A percentile compares a stretch with the other conserved stretches of the same genome.
Conservation (phyloP, 2,888 invertebrate genomes). For the Scrobipalpa atriplicella region DNA sequence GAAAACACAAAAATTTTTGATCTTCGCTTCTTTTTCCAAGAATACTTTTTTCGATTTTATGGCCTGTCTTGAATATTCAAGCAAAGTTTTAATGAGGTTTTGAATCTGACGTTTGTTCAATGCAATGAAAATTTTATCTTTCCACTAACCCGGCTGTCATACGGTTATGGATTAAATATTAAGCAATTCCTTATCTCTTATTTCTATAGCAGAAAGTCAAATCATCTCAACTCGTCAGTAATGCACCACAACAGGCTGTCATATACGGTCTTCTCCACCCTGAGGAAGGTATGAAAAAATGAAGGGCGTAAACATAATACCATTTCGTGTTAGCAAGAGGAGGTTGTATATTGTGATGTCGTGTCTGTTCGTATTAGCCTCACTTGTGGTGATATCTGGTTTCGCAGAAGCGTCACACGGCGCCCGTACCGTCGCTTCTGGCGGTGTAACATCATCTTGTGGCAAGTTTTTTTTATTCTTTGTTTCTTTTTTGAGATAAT, state of each 20-base stretch:
- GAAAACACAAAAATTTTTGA: too few species aligned
- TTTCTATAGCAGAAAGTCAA: not conserved
- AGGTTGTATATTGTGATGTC: slow-evolving; percentile 76
- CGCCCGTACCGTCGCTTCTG: slow-evolving; percentile 22
- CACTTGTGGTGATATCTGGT: slow-evolving; percentile 61
- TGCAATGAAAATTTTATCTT: too few species aligned
- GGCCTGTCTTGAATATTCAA: too few species aligned
- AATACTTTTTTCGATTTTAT: too few species aligned
- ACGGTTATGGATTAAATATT: too few species aligned
- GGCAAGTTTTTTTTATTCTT: not conserved
- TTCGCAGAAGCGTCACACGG: slow-evolving; percentile 72
- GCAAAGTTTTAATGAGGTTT: too few species aligned
- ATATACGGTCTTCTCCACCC: slow-evolving; percentile 46
- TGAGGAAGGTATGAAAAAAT: slow-evolving; percentile 64
- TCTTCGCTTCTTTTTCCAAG: too few species aligned
- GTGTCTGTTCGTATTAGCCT: slow-evolving; percentile 65
- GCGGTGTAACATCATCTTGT: not conserved
- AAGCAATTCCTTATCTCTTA: too few species aligned
- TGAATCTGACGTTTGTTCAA: too few species aligned
- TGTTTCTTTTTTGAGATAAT: not conserved
- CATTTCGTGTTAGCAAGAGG: slow-evolving; percentile 72
- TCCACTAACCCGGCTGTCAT: too few species aligned
- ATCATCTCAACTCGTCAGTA: not conserved
- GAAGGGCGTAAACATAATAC: slow-evolving; percentile 73
- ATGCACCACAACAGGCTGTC: slow-evolving; percentile 49